These are phyloP conservation scores for Heteromurus nitidus DNA, from an alignment of 2,888 invertebrate species.

Conservation along the genomic window DNA sequence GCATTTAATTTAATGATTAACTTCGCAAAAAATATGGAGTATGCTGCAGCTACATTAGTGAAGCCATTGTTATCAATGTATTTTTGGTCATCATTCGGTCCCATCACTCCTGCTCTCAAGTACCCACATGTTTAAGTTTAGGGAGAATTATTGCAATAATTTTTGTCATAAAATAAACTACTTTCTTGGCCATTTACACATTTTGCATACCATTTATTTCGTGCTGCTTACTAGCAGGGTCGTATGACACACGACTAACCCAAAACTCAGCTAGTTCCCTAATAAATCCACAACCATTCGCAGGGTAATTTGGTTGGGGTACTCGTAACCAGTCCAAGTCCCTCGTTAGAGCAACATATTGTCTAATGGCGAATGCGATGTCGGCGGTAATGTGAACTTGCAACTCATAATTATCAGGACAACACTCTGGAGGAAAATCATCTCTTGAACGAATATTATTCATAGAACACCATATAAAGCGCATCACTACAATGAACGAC, in stretches of 20 bases:
- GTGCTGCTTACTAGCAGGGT: background rate
- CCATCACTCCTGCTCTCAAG: constrained; percentile 74
- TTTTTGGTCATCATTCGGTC: constrained; percentile 75
- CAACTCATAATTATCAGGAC: constrained; percentile 68
- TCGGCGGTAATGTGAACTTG: constrained; percentile 73
- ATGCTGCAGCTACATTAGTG: constrained; percentile 74
- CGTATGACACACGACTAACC: constrained; percentile 56
- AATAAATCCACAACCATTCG: constrained; percentile 70
- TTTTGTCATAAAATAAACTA: constrained; percentile 55
- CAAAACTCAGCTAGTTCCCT: constrained; percentile 73
- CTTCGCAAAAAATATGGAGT: constrained; percentile 73
- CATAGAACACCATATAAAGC: too few relatives aligned
- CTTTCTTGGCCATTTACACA: too few relatives aligned
- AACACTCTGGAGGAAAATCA: constrained; percentile 73
- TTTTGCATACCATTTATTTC: background rate
- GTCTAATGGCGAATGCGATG: constrained; percentile 72
- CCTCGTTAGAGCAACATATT: constrained; percentile 70
- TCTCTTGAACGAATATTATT: too few relatives aligned
- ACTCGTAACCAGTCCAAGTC: constrained; percentile 68
- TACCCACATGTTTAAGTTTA: too few relatives aligned
- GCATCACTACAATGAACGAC: too few relatives aligned
- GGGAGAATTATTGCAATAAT: too few relatives aligned
- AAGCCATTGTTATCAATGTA: constrained; percentile 74
- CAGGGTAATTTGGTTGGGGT: constrained; percentile 33
- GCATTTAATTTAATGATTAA: too few relatives aligned